A percentile compares a stretch with the other conserved stretches of the same genome.
Evolutionary conservation across 2,797 vertebrate species (phyloP).

Genomic region (Coranthus polyacanthus): DNA sequence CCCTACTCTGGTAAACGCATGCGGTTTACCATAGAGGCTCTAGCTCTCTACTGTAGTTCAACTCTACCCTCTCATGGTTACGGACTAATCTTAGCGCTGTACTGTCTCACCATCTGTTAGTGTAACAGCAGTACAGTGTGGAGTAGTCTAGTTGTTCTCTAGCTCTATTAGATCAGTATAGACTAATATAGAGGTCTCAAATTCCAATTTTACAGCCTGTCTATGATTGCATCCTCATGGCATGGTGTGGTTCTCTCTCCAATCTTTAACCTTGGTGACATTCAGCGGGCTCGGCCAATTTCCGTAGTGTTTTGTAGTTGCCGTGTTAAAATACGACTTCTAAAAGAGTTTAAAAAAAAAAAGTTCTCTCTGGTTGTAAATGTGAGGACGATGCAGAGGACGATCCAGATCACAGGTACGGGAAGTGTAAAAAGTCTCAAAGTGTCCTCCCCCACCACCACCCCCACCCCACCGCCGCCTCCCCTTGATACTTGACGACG

Average conservation of each 20-base stretch:
- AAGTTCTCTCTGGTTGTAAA: constrained; percentile 37
- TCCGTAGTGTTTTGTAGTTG: constrained; percentile 31
- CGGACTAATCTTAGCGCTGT: constrained; percentile 88
- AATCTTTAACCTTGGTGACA: constrained; percentile 57
- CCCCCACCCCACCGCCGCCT: no score
- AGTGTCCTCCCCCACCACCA: no score
- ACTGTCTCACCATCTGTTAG: constrained; percentile 85
- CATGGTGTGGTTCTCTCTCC: constrained; percentile 72
- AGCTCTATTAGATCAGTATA: constrained; percentile 85
- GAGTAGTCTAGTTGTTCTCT: constrained; percentile 86
- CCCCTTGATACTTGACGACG: constrained; percentile 21
- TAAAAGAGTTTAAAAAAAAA: constrained; percentile 13
- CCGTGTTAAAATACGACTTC: constrained; percentile 22
- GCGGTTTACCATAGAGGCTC: constrained; percentile 78
- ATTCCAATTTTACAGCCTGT: constrained; percentile 79
- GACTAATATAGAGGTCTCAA: constrained; percentile 87
- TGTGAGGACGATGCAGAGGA: constrained; percentile 58
- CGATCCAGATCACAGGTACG: constrained; percentile 38
- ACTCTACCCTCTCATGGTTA: constrained; percentile 85
- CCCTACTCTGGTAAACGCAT: constrained; percentile 78
- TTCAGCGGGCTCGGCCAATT: constrained; percentile 36
- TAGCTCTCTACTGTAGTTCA: constrained; percentile 83
- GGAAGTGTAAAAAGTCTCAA: not conserved
- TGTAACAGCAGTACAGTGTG: constrained; percentile 85
- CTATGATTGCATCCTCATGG: constrained; percentile 73